Base-by-base conservation (phyloP, 2,113 vertebrate genomes). In the Paedocypris sp. region DNA sequence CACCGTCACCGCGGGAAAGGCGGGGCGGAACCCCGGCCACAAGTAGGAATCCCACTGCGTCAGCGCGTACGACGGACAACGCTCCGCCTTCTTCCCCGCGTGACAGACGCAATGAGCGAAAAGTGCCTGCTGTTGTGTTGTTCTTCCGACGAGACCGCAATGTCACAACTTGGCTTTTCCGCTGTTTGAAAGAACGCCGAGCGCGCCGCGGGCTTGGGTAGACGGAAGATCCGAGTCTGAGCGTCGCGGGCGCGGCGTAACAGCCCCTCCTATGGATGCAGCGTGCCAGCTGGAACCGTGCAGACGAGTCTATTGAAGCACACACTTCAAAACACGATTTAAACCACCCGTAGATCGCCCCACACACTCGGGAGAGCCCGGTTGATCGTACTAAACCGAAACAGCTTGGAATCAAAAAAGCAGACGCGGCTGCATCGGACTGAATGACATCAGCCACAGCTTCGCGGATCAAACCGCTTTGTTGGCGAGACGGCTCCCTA, bases 1-100 rank as follows among this genome's bases (percentile, higher is more conserved):
- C 82, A 90, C 91, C 85, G 85, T 87, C 86, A 86, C 82, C 75
- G 84, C 86, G 84, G 85, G 85, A 88, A 85, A 85, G 84, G 86
- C 87, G 85, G 88, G 80, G 81, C 85, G 86, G 81, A 72, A 83
- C 80, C 85, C 81, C 79, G 82, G 82, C 79, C 83, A 85, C 78
- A 82, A 84, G 86, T 82, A 85, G 68, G 80, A 84, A 83, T 85
- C 83, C 85, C 83, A 81, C 82, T 87, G 84, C 86, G 83, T 81
- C 77, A 84, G 79, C 64, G 80, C 82, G 85, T 83, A 78, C 60
- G 79, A 81, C 81, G 83, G 79, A 79, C 83, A 76, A 76, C 75
- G 81, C 82, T 85, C 83, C 82, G 82, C 85, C 83, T 84, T 85
- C 79, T 74, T 12, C 18, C 19, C 8, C 15, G 38, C 9, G 13